Percentiles rank a stretch among this genome's conserved stretches.
Evolutionary conservation across 2,113 vertebrate genomes (phyloP).

Genomic region (Caranx melampygus): DNA sequence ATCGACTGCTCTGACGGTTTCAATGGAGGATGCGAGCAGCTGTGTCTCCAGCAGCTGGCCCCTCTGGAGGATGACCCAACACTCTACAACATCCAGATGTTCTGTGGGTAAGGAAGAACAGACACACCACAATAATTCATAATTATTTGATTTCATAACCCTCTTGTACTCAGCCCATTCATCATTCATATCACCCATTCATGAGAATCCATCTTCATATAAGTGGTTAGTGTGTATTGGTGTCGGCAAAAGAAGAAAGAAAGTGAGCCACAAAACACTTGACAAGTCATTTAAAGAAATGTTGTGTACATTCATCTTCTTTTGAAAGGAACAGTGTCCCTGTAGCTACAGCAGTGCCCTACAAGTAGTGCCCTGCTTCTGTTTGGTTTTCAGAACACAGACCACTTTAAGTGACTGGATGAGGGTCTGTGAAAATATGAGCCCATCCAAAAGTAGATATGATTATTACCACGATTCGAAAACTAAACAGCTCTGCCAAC

Average conservation of each 20-base stretch:
- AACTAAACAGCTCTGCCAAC: too few species aligned
- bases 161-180: neutral
- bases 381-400: neutral
- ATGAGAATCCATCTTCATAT: neutral
- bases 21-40: conserved; percentile 97
- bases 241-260: neutral
- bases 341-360: neutral
- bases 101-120: conserved; percentile 91
- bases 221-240: neutral
- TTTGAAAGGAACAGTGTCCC: neutral
- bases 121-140: neutral
- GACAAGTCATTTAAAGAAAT: neutral
- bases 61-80: conserved; percentile 93
- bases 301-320: neutral
- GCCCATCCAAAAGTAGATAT: too few species aligned
- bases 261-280: neutral
- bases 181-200: neutral
- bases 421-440: too few species aligned
- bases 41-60: conserved; percentile 96
- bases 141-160: conserved; percentile 21
- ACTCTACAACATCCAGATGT: conserved; percentile 99
- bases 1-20: conserved; percentile 99
- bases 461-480: too few species aligned
- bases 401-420: too few species aligned
- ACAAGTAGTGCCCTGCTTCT: neutral